phyloP scores from a whole-genome alignment of 1,140 invertebrate genomes.

The Drosophila tani region DNA sequence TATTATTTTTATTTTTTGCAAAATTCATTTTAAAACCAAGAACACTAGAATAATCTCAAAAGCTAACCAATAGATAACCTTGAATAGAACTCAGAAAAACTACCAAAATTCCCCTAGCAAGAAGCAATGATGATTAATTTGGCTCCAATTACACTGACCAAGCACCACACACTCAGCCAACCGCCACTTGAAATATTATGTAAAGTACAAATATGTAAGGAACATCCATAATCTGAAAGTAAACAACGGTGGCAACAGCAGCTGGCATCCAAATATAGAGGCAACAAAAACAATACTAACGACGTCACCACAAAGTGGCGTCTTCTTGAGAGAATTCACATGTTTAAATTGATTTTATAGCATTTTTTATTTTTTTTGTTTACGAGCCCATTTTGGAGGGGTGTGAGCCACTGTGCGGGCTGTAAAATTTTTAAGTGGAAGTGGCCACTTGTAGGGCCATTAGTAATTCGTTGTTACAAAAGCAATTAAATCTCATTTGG shows the following conservation, averaged over 20 bases:
- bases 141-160: background rate
- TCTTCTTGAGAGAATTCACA: constrained; percentile 38
- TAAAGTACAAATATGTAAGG: constrained; percentile 1
- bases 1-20: too few species aligned
- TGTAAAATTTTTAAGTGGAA: constrained; percentile 65
- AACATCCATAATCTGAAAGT: constrained; percentile 23
- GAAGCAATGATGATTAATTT: background rate
- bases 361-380: constrained; percentile 56
- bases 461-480: constrained; percentile 28
- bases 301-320: constrained; percentile 34
- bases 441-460: constrained; percentile 35
- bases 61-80: too few species aligned
- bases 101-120: too few species aligned
- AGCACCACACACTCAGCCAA: constrained; percentile 4
- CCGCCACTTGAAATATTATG: constrained; percentile 25
- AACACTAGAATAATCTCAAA: too few species aligned
- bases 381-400: constrained; percentile 29
- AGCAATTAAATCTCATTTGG: background rate
- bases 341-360: constrained; percentile 60
- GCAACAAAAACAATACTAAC: constrained; percentile 24
- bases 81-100: too few species aligned
- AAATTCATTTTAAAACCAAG: too few species aligned
- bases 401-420: constrained; percentile 47
- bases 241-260: constrained; percentile 38
- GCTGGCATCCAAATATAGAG: constrained; percentile 34